Evolutionary conservation across 2,113 vertebrate genomes (phyloP).

Genomic region (Trematocara variabile): DNA sequence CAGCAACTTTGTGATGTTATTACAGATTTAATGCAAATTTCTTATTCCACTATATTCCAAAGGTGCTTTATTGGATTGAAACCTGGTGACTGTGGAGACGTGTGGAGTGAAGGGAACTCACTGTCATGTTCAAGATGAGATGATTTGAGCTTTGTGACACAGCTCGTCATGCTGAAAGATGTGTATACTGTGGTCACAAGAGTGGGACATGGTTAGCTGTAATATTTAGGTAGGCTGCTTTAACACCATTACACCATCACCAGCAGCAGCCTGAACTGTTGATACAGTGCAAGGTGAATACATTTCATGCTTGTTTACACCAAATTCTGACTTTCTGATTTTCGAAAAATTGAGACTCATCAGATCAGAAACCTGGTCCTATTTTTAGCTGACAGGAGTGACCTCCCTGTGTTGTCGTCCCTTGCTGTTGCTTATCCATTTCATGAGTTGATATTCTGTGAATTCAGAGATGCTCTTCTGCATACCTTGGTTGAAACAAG

Average conservation of each 20-base stretch:
- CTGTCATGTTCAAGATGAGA: not conserved
- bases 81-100: not conserved
- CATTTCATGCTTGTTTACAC: not conserved
- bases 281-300: not conserved
- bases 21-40: not conserved
- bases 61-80: not conserved
- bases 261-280: not conserved
- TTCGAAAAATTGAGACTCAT: not conserved
- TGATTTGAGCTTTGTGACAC: not conserved
- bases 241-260: not conserved
- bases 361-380: not conserved
- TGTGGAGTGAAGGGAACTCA: not conserved
- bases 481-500: not conserved
- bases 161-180: not conserved
- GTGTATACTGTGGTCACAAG: not conserved
- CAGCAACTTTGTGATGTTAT: not conserved
- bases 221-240: not conserved
- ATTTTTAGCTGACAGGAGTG: not conserved
- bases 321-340: not conserved
- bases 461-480: not conserved
- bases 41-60: not conserved
- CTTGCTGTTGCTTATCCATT: not conserved
- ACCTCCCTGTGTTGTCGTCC: not conserved
- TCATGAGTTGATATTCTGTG: not conserved
- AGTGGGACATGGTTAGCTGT: not conserved